These are phyloP conservation scores for Pocillopora grandis DNA, from an alignment of 92 coral and sea anemone genomes.

Conservation along the genomic window DNA sequence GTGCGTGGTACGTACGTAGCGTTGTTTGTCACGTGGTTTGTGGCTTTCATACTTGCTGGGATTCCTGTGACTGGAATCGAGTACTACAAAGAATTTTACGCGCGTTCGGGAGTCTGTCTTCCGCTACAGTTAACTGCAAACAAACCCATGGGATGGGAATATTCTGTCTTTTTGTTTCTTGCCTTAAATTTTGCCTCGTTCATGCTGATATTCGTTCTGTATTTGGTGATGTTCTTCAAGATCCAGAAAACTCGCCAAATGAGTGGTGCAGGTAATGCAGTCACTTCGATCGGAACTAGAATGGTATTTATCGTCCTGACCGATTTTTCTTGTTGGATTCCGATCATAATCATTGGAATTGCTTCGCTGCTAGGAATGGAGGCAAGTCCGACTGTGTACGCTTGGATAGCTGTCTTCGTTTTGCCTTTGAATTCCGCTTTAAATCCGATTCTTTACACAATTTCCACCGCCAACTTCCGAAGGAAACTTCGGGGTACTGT, in stretches of 20 bases:
- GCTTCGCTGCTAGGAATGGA: constrained; percentile 84
- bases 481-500: constrained; percentile 59
- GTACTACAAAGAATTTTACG: constrained; percentile 85
- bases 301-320: constrained; percentile 95
- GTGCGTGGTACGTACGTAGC: constrained; percentile 65
- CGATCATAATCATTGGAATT: constrained; percentile 85
- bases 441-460: constrained; percentile 91
- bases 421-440: constrained; percentile 95
- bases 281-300: constrained; percentile 78
- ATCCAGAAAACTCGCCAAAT: constrained; percentile 68
- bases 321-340: constrained; percentile 96
- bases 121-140: constrained; percentile 83
- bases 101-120: constrained; percentile 87
- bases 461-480: constrained; percentile 89
- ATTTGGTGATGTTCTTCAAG: constrained; percentile 76
- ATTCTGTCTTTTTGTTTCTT: constrained; percentile 80
- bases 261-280: constrained; percentile 67
- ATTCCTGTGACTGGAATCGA: constrained; percentile 68
- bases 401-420: constrained; percentile 98
- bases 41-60: constrained; percentile 68
- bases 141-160: constrained; percentile 87
- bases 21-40: constrained; percentile 63
- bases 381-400: constrained; percentile 81
- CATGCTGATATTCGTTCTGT: constrained; percentile 65
- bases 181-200: constrained; percentile 73